A percentile compares a stretch with the other conserved stretches of the same genome.
phyloP scores from a whole-genome alignment of 2,888 invertebrate species.

The Danaus chrysippus region DNA sequence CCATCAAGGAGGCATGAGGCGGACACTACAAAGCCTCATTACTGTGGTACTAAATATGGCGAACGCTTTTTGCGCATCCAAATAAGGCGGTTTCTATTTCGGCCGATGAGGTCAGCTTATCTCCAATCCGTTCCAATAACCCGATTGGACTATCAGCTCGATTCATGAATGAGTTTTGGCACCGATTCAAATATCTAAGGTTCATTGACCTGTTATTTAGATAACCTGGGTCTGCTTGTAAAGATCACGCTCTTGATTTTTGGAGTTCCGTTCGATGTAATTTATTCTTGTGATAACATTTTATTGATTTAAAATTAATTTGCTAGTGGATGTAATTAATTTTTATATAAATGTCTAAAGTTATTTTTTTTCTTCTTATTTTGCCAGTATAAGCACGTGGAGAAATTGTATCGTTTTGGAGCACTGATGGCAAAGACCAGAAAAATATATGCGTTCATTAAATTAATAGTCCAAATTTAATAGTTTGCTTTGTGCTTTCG shows the following conservation, averaged over 20 bases:
- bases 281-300: slow-evolving; percentile 7
- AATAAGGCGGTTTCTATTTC: slow-evolving; percentile 20
- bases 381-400: too few species aligned
- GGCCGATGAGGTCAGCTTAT: slow-evolving; percentile 37
- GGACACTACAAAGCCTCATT: slow-evolving; percentile 10
- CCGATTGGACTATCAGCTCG: slow-evolving; percentile 35
- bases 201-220: slow-evolving; percentile 36
- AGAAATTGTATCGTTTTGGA: too few species aligned
- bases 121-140: slow-evolving; percentile 42
- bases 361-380: too few species aligned
- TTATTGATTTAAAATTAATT: too few species aligned
- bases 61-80: slow-evolving; percentile 21
- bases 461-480: too few species aligned
- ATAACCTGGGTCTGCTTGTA: slow-evolving; percentile 41
- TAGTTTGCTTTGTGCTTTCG: too few species aligned
- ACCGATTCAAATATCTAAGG: slow-evolving; percentile 37
- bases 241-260: slow-evolving; percentile 52
- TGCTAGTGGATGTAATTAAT: too few species aligned
- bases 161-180: slow-evolving; percentile 54
- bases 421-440: too few species aligned
- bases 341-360: too few species aligned
- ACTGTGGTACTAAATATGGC: slow-evolving; percentile 13
- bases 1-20: slow-evolving; percentile 5
- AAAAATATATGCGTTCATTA: too few species aligned
- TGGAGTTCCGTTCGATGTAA: slow-evolving; percentile 25